Conservation (phyloP, 1,140 invertebrate genomes). For the Anagrus nilaparvatae region DNA sequence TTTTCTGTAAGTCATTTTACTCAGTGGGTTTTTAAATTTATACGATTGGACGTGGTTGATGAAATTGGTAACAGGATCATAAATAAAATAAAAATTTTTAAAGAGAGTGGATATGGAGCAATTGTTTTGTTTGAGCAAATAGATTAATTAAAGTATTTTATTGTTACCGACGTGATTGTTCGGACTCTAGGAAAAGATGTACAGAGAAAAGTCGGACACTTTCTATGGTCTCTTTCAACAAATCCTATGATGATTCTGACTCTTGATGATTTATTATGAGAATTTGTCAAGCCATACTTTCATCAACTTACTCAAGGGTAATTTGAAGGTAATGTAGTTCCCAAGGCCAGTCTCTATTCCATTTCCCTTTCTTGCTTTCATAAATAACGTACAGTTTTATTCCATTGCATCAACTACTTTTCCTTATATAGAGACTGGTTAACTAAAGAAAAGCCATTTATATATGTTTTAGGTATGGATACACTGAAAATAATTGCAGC, state of each 20-base stretch:
- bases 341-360: constrained; percentile 38
- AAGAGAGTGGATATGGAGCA: no score
- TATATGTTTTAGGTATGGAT: constrained; percentile 42
- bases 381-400: not conserved
- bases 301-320: constrained; percentile 41
- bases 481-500: constrained; percentile 32
- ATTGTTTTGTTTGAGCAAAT: constrained; percentile 27
- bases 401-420: not conserved
- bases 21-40: no score
- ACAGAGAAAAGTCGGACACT: no score
- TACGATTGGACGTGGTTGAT: no score
- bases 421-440: constrained; percentile 31
- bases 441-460: constrained; percentile 34
- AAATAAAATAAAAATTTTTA: no score
- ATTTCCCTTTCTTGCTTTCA: not conserved
- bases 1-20: no score
- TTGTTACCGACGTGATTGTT: constrained; percentile 44
- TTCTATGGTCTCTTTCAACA: no score
- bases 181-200: constrained; percentile 43
- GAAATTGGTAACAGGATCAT: no score
- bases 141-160: constrained; percentile 44
- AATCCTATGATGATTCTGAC: constrained; percentile 41
- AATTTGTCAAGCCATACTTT: constrained; percentile 41
- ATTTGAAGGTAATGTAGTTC: constrained; percentile 43
- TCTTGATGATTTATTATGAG: constrained; percentile 40